phyloP scores from a whole-genome alignment of 2,888 invertebrate genomes.

The Drosophila anomelani region DNA sequence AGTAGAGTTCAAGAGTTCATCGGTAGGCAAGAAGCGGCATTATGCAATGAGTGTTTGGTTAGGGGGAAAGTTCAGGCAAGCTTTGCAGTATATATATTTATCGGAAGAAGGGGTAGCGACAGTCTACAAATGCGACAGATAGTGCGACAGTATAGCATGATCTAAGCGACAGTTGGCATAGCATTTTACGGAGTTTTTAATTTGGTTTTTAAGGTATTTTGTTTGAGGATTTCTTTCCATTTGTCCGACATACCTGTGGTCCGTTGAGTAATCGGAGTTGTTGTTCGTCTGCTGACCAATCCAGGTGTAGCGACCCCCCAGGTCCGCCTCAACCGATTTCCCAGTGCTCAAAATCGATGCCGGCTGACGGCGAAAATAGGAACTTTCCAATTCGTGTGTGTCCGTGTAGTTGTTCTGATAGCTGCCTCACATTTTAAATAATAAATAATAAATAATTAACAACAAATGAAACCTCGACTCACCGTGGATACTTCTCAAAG shows the following conservation, averaged over 20 bases:
- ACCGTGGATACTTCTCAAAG: constrained; percentile 91
- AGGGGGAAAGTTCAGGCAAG: constrained; percentile 27
- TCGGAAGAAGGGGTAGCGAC: constrained; percentile 28
- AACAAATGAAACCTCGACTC: constrained; percentile 48
- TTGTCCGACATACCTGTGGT: constrained; percentile 75
- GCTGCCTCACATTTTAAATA: constrained; percentile 35
- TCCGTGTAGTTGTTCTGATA: constrained; percentile 79
- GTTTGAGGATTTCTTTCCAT: constrained; percentile 5
- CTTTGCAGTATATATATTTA: constrained; percentile 37
- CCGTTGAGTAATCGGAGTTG: constrained; percentile 64
- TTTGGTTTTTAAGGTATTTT: constrained; percentile 36
- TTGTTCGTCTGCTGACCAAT: constrained; percentile 68
- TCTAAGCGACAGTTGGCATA: constrained; percentile 71
- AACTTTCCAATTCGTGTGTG: constrained; percentile 90
- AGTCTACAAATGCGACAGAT: constrained; percentile 47
- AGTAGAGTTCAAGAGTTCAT: constrained; percentile 44
- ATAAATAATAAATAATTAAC: too few relatives aligned
- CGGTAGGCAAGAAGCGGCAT: constrained; percentile 54
- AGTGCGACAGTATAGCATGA: constrained; percentile 78
- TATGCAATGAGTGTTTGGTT: constrained; percentile 31
- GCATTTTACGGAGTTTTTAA: constrained; percentile 50
- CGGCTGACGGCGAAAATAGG: constrained; percentile 92
- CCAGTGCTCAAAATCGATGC: constrained; percentile 89
- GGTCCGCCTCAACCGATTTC: constrained; percentile 64
- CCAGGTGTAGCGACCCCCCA: constrained; percentile 66